Evolutionary conservation across 2,113 vertebrate genomes (phyloP), one percentile per base, ranked within the genome.

Genomic region (Lepisosteus oculatus): DNA sequence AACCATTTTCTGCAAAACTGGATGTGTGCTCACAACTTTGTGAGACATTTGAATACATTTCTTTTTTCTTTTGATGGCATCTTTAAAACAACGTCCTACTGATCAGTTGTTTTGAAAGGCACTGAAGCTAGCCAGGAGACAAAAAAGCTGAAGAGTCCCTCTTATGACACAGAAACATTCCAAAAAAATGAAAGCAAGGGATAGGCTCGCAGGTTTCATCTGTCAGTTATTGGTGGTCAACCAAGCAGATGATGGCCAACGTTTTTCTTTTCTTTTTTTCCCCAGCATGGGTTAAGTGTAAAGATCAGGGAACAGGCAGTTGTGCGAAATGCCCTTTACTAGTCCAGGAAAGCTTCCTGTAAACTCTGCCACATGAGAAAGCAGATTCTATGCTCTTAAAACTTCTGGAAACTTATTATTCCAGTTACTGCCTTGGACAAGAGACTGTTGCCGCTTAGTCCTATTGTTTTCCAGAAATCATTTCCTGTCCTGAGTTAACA

Each of bases 61-160:
- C 29, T 29, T 29, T 29, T 29, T 29, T 29, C 29, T 29, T 29
- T 29, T 29, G 29, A 29, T 29, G 29, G 29, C 29, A 29, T 29
- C 29, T 29, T 29, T 29, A 29, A 29, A 29, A 29, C 29, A 29
- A 29, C 2, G 29, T 29, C 29, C 29, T 29, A 29, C 29, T 29
- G 29, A 29, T 29, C 29, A 29, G 29, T 29, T 29, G 29, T 29
- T 29, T 29, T 29, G 29, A 29, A 29, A 29, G 29, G 29, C 29
- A 29, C 2, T 65, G 43, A 43, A 42, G 14, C 14, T 44, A 59
- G 45, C 59, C 55, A 29, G 43, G 43, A 68, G 64, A 72, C 5
- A 67, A 4, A 42, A 8, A 17, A 13, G 65, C 43, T 64, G 61
- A 65, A 63, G 47, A 62, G 66, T 70, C 74, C 59, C 55, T 41